phyloP scores from a whole-genome alignment of 2,113 vertebrate species.

The Aspiorhynchus laticeps region DNA sequence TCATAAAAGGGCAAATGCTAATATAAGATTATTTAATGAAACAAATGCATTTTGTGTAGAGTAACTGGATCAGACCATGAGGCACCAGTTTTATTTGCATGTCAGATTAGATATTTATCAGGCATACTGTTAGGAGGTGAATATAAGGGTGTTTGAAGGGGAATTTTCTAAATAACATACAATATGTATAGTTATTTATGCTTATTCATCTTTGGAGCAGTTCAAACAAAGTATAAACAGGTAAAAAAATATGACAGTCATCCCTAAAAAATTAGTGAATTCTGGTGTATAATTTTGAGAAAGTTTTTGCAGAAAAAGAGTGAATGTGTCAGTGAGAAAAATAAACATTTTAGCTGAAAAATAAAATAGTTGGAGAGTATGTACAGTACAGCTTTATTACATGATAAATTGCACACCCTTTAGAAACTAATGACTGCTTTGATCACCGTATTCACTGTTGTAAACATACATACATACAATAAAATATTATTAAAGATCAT shows the following conservation, averaged over 20 bases:
- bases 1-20: background rate
- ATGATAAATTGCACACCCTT: background rate
- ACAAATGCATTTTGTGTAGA: background rate
- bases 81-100: conserved; percentile 6
- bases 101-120: background rate
- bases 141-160: background rate
- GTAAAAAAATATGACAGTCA: background rate
- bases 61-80: background rate
- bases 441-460: background rate
- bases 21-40: background rate
- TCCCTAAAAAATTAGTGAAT: background rate
- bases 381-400: too few species aligned
- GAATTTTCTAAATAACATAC: background rate
- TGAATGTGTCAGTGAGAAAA: background rate
- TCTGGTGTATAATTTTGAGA: background rate
- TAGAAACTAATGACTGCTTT: background rate
- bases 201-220: background rate
- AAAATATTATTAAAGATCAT: background rate
- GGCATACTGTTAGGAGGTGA: background rate
- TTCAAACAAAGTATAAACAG: background rate
- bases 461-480: background rate
- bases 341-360: background rate
- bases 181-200: background rate
- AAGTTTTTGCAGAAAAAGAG: background rate
- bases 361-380: background rate